These are phyloP conservation scores for Drosophila infuscata DNA, from an alignment of 2,888 invertebrate genomes.

Conservation along the genomic window DNA sequence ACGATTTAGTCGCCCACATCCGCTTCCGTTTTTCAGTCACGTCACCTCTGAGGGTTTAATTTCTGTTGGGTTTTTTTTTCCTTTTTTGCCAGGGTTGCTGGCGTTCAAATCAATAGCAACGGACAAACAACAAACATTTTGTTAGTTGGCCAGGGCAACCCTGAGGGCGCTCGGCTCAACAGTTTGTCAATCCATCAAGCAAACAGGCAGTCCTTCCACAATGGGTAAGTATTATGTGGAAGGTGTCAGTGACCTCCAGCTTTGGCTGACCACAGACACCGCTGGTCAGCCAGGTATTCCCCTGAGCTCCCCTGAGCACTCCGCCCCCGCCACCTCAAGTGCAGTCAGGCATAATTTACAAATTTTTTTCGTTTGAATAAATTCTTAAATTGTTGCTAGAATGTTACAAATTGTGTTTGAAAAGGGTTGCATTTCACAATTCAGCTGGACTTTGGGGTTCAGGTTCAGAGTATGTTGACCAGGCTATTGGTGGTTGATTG, in stretches of 20 bases:
- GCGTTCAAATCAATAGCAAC: slow-evolving; percentile 44
- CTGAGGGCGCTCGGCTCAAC: slow-evolving; percentile 36
- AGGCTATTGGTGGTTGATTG: slow-evolving; percentile 37
- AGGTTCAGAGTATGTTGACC: slow-evolving; percentile 13
- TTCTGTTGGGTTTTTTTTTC: slow-evolving; percentile 17
- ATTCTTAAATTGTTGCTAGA: slow-evolving; percentile 30
- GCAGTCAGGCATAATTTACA: slow-evolving; percentile 35
- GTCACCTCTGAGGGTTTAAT: slow-evolving; percentile 42
- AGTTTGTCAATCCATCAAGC: slow-evolving; percentile 64
- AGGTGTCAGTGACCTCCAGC: slow-evolving; percentile 44
- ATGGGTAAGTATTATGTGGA: not conserved
- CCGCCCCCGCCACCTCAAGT: not conserved
- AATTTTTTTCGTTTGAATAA: slow-evolving; percentile 37
- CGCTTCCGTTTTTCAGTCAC: slow-evolving; percentile 49
- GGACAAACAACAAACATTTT: slow-evolving; percentile 35
- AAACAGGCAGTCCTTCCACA: slow-evolving; percentile 13
- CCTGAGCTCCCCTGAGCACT: not conserved
- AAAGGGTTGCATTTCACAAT: slow-evolving; percentile 41
- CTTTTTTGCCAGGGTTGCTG: slow-evolving; percentile 26
- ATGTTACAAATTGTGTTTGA: slow-evolving; percentile 26
- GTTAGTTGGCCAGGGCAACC: slow-evolving; percentile 38
- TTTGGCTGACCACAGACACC: slow-evolving; percentile 53
- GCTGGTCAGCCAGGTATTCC: slow-evolving; percentile 20
- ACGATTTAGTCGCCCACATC: slow-evolving; percentile 51
- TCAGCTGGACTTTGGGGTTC: slow-evolving; percentile 7